These are phyloP conservation scores for Eulemur rubriventer DNA, from an alignment of 2,797 vertebrate genomes.

Conservation along the genomic window DNA sequence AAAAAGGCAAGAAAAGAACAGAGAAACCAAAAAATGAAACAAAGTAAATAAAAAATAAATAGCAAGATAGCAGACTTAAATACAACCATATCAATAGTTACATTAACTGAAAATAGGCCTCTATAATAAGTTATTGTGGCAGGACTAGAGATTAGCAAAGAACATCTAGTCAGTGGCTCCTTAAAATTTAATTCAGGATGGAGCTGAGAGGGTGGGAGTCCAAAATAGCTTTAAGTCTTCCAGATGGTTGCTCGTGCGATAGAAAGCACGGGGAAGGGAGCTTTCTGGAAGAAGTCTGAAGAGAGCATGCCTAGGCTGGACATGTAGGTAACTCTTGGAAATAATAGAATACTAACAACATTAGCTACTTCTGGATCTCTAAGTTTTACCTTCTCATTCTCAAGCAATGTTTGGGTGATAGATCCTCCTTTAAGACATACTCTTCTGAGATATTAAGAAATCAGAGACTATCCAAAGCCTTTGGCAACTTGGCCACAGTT, in stretches of 20 bases:
- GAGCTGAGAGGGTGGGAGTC: not conserved
- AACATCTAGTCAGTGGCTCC: not conserved
- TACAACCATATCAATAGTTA: not conserved
- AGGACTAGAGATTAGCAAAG: not conserved
- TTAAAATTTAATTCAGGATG: conserved; percentile 24
- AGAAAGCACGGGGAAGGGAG: not conserved
- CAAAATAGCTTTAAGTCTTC: not conserved
- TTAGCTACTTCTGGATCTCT: not conserved
- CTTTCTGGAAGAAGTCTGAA: not conserved
- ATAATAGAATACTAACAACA: not conserved
- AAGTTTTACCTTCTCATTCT: not conserved
- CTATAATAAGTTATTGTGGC: not conserved
- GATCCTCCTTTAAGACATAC: not conserved
- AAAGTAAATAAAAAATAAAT: not conserved
- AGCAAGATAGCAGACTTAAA: not conserved
- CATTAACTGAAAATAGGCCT: not conserved
- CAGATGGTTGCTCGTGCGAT: not conserved
- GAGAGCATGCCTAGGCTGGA: rapidly evolving
- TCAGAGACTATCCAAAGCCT: not conserved
- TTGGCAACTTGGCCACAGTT: not conserved
- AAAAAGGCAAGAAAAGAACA: not conserved
- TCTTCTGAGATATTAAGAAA: not conserved
- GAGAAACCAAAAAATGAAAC: not conserved
- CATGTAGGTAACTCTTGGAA: not conserved
- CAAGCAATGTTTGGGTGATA: not conserved